Evolutionary conservation across 2,797 vertebrate genomes (phyloP), one percentile per base, ranked within the genome.

Genomic region (Scyliorhinus canicula): DNA sequence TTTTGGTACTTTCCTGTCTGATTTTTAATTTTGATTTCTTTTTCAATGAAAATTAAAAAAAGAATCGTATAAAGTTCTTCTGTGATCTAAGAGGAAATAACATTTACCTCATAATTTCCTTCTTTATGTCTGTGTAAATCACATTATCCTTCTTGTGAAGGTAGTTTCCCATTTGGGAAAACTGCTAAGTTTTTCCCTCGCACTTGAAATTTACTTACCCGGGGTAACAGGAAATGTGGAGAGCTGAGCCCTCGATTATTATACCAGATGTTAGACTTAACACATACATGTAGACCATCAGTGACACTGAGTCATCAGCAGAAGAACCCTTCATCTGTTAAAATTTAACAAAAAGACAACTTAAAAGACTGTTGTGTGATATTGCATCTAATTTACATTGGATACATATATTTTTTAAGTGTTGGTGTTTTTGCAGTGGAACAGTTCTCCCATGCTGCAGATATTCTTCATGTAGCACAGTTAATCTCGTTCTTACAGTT

Each of bases 101-200:
- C 93, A 14, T 97, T 96, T 97, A 96, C 96, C 96, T 97, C 97
- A 97, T 96, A 96, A 96, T 97, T 97, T 97, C 96, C 96, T 95
- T 96, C 96, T 95, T 96, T 95, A 96, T 96, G 94, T 88, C 95
- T 96, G 95, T 96, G 95, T 96, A 96, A 97, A 96, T 96, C 96
- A 95, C 96, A 96, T 97, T 97, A 96, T 97, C 96, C 96, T 97
- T 97, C 96, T 97, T 96, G 96, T 96, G 96, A 97, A 97, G 97
- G 97, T 97, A 97, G 67, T 94, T 71, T 94, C 67, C 67, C 93
- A 94, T 96, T 97, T 97, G 97, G 97, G 97, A 97, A 97, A 97
- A 97, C 96, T 97, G 97, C 97, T 98, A 97, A 98, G 96, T 97
- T 97, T 98, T 98, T 98, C 97, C 97, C 97, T 98, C 96, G 96